These are phyloP conservation scores for Andricus curvator DNA, from an alignment of 2,888 invertebrate genomes.

Conservation along the genomic window DNA sequence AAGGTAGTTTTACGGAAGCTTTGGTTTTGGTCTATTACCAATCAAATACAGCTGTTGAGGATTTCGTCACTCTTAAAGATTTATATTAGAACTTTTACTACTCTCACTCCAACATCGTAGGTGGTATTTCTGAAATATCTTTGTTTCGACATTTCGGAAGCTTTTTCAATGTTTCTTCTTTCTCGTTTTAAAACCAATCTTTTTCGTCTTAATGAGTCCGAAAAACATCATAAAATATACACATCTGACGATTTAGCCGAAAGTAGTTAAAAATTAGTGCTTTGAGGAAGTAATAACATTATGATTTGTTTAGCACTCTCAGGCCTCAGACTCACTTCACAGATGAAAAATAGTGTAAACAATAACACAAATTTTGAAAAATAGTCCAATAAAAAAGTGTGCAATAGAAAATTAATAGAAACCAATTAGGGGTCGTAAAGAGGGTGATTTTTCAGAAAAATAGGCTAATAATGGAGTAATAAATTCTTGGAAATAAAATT, in stretches of 20 bases:
- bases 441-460: too few relatives aligned
- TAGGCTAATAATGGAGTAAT: too few relatives aligned
- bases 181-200: conserved; percentile 20
- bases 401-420: too few relatives aligned
- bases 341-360: too few relatives aligned
- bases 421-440: too few relatives aligned
- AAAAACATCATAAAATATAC: background rate
- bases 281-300: background rate
- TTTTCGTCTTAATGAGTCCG: background rate
- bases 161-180: conserved; percentile 23
- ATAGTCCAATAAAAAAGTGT: too few relatives aligned
- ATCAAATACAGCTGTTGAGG: conserved; percentile 17
- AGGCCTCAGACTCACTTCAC: too few relatives aligned
- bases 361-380: too few relatives aligned
- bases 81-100: conserved; percentile 14
- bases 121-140: conserved; percentile 32
- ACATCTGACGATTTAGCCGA: background rate
- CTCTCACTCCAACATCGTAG: conserved; percentile 16
- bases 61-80: conserved; percentile 10
- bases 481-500: too few relatives aligned
- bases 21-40: background rate
- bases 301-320: too few relatives aligned
- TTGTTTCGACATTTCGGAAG: background rate
- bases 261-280: background rate
- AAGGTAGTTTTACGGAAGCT: background rate